Percentiles rank a stretch among this genome's conserved stretches.
Conservation (phyloP, 2,888 invertebrate species). For the Polydrusus tereticollis region DNA sequence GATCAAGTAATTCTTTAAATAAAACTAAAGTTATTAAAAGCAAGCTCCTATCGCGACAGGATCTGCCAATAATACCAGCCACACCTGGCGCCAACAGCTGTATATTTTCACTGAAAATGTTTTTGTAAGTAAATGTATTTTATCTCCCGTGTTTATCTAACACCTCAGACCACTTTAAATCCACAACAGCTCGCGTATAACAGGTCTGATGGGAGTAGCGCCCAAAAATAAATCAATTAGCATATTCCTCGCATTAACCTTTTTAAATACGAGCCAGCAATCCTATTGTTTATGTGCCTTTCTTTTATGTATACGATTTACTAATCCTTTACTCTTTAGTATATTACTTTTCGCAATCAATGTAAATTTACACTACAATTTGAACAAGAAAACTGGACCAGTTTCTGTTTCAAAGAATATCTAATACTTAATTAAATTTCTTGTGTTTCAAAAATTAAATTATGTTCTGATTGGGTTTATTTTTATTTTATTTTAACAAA, state of each 20-base stretch:
- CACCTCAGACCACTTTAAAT: constrained; percentile 54
- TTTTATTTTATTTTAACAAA: too few relatives aligned
- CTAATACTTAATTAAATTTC: too few relatives aligned
- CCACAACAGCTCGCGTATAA: constrained; percentile 45
- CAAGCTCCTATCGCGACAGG: constrained; percentile 43
- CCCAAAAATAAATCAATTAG: constrained; percentile 43
- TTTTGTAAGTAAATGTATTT: constrained; percentile 59
- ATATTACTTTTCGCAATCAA: too few relatives aligned
- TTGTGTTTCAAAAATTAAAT: too few relatives aligned
- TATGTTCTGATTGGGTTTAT: too few relatives aligned
- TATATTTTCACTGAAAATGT: constrained; percentile 57
- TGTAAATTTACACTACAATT: too few relatives aligned
- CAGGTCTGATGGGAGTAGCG: constrained; percentile 40
- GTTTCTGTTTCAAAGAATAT: too few relatives aligned
- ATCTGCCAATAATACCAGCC: constrained; percentile 47
- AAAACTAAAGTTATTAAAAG: constrained; percentile 46
- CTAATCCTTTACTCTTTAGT: too few relatives aligned
- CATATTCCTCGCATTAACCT: constrained; percentile 37
- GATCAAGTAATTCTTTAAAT: constrained; percentile 36
- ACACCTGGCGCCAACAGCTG: constrained; percentile 60
- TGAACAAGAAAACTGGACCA: too few relatives aligned
- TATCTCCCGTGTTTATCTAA: constrained; percentile 58
- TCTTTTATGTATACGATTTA: background rate
- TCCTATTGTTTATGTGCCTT: background rate
- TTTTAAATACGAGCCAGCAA: constrained; percentile 5